phyloP scores from a whole-genome alignment of 2,113 vertebrate species.

The Apistogramma diplotaenia region DNA sequence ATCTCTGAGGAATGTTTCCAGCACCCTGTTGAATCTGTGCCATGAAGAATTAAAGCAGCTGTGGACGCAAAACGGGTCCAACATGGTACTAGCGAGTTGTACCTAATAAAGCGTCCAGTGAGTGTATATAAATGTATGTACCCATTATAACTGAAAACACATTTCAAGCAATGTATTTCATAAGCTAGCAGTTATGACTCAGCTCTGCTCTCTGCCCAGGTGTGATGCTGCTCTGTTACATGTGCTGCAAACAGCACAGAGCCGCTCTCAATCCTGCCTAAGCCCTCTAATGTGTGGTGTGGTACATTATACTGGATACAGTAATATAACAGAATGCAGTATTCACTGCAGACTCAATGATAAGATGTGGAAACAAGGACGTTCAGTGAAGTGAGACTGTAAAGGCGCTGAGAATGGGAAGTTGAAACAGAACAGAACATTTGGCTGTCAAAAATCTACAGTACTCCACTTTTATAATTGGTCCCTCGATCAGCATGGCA shows the following conservation, averaged over 20 bases:
- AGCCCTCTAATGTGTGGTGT: neutral
- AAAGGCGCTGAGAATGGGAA: neutral
- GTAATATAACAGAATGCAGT: neutral
- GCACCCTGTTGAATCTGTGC: too few relatives aligned
- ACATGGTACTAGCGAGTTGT: too few relatives aligned
- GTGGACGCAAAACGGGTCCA: too few relatives aligned
- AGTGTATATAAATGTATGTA: too few relatives aligned
- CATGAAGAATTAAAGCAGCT: too few relatives aligned
- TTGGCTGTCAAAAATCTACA: slow-evolving; percentile 8
- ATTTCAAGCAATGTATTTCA: too few relatives aligned
- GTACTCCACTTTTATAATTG: slow-evolving; percentile 42
- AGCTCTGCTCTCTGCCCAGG: neutral
- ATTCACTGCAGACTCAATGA: neutral
- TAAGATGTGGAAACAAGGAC: neutral
- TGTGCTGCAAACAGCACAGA: neutral
- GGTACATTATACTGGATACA: neutral
- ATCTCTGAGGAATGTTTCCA: too few relatives aligned
- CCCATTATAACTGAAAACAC: too few relatives aligned
- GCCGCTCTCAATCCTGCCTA: neutral
- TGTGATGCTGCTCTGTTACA: neutral
- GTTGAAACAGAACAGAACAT: neutral
- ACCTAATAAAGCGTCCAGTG: too few relatives aligned
- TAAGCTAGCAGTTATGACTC: neutral
- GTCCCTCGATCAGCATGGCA: neutral
- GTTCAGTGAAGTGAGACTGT: neutral